These are phyloP conservation scores for Papilio polyxenes DNA, from an alignment of 1,140 invertebrate genomes.

Conservation along the genomic window DNA sequence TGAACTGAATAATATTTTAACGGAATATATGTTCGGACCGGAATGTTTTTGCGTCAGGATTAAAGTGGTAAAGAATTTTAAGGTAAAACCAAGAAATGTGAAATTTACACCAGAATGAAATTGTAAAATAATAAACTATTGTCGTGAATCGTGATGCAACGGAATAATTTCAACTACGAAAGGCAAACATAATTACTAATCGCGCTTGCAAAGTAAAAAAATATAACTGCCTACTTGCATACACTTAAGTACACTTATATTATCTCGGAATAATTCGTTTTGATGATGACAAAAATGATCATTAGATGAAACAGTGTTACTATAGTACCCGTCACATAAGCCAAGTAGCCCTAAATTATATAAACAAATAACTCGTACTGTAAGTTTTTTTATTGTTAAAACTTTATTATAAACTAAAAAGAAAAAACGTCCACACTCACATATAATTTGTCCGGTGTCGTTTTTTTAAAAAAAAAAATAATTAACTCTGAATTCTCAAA, in stretches of 20 bases:
- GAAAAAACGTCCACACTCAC: no score
- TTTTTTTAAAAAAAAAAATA: no score
- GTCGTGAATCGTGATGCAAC: background rate
- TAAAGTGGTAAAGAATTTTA: constrained; percentile 26
- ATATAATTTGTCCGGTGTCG: no score
- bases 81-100: background rate
- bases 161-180: background rate
- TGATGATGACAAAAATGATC: background rate
- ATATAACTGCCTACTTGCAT: background rate
- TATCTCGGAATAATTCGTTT: background rate
- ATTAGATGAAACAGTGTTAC: background rate
- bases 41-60: background rate
- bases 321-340: background rate
- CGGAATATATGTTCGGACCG: background rate
- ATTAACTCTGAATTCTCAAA: no score
- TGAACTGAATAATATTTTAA: background rate
- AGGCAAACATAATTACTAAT: background rate
- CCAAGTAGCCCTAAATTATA: background rate
- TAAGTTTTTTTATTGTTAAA: no score
- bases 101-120: background rate
- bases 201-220: background rate
- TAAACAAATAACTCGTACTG: background rate
- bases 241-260: background rate
- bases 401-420: no score
- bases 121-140: background rate